phyloP scores from a whole-genome alignment of 2,797 vertebrate genomes.

The Adrianichthys oophorus region DNA sequence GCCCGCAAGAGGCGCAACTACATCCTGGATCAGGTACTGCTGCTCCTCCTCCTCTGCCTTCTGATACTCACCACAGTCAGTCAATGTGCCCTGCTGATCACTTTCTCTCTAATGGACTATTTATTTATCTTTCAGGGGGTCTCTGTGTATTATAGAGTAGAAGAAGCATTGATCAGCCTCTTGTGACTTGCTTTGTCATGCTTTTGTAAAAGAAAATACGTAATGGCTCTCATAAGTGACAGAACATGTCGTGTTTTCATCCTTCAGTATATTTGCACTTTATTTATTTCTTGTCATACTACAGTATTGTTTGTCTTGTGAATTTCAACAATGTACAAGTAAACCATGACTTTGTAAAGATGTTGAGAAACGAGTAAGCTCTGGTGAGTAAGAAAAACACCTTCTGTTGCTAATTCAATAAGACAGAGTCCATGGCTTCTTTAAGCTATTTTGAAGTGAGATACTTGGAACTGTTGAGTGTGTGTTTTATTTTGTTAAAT shows the following conservation, averaged over 20 bases:
- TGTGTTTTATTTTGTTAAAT: constrained; percentile 75
- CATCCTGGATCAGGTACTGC: constrained; percentile 92
- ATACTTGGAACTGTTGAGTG: constrained; percentile 82
- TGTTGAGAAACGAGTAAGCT: constrained; percentile 88
- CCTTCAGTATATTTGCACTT: constrained; percentile 68
- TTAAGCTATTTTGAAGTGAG: constrained; percentile 74
- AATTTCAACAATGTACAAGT: constrained; percentile 82
- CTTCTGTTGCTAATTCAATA: constrained; percentile 84
- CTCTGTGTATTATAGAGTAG: constrained; percentile 78
- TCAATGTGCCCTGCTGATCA: constrained; percentile 74
- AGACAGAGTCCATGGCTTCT: constrained; percentile 72
- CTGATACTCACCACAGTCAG: constrained; percentile 63
- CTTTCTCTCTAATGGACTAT: constrained; percentile 79
- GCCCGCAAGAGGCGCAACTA: constrained; percentile 95
- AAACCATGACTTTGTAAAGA: constrained; percentile 85
- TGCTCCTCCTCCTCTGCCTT: constrained; percentile 35
- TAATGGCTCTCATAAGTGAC: constrained; percentile 72
- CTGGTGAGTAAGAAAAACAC: constrained; percentile 86
- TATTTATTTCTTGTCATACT: constrained; percentile 71
- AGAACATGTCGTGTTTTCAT: constrained; percentile 72
- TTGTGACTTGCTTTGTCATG: constrained; percentile 73
- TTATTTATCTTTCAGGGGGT: constrained; percentile 80
- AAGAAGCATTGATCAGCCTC: constrained; percentile 73
- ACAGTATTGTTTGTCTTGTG: constrained; percentile 78
- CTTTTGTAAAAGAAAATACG: constrained; percentile 63